Percentiles rank a stretch among this genome's conserved stretches.
Evolutionary conservation across 2,113 vertebrate genomes (phyloP).

Genomic region (Xiphophorus hellerii): DNA sequence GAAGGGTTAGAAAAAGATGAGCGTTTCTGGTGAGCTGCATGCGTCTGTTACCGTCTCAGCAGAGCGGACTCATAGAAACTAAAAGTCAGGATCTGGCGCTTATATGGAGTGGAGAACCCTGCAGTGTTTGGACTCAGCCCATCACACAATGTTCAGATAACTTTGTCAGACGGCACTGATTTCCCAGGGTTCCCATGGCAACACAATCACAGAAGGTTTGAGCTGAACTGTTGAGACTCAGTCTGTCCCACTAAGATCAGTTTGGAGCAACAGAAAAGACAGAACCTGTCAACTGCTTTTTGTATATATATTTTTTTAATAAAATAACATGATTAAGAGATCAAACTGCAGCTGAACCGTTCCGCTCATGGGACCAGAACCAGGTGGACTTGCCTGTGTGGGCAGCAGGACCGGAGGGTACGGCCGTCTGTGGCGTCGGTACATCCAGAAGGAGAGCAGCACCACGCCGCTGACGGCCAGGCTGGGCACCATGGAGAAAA

Average conservation of each 20-base stretch:
- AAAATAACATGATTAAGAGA: neutral
- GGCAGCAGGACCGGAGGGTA: conserved; percentile 95
- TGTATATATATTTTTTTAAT: neutral
- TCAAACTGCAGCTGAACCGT: neutral
- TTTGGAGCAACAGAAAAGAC: neutral
- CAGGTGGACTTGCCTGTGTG: conserved; percentile 87
- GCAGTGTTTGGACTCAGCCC: too few species aligned
- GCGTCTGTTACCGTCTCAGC: too few species aligned
- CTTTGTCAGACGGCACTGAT: neutral
- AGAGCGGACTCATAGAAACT: neutral
- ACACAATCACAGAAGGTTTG: too few species aligned
- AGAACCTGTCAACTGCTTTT: neutral
- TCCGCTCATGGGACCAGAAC: neutral
- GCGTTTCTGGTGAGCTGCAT: too few species aligned
- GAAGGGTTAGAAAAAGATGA: neutral
- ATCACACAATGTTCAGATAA: neutral
- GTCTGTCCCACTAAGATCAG: neutral
- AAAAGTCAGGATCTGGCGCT: neutral
- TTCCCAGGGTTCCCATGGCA: neutral
- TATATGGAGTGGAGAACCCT: neutral
- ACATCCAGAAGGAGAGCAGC: conserved; percentile 93
- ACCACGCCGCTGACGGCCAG: conserved; percentile 89
- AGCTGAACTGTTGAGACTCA: neutral
- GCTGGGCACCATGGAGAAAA: conserved; percentile 91
- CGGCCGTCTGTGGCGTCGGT: conserved; percentile 93